Base-by-base conservation (phyloP, 2,888 invertebrate genomes). In the Sesia apiformis region DNA sequence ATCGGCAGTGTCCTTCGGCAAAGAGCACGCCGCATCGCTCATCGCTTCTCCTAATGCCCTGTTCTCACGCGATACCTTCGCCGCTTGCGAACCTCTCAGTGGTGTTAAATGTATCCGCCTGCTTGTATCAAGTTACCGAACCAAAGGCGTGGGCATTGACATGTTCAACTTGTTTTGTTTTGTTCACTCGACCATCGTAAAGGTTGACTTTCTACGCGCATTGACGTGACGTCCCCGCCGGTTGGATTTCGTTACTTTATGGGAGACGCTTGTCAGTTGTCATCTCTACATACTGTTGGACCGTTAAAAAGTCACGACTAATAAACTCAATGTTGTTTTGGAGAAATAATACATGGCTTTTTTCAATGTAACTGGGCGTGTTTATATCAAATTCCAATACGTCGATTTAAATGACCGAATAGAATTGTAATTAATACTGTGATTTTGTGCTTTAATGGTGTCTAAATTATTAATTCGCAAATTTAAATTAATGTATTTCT, bases 131-230 rank as follows among this genome's bases (percentile, higher is more conserved):
- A 74, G 86, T 89, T 89, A 86, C 89, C 74, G 77, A 84, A 78
- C 77, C 75, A 76, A 82, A 88, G 84, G 89, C 89, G 89, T 89
- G 87, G 88, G 89, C 89, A 89, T 86, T 84, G 88, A 85, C 87
- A 82, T 85, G 85, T 84, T 78, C 76, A 74, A 80, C 81, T 85
- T 85, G 86, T 88, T 88, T 87, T 85, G 81, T 85, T 86, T 77
- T 82, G 82, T 81, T 84, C 84, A 81, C 67, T 80, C 78, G 73
- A 79, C 74, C 83, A 71, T 82, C 75, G 74, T 76, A 79, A 85
- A 85, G 84, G 82, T 84, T 85, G 83, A 81, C 81, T 85, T 80
- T 84, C 81, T 82, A 83, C 77, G 81, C 79, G 78, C 83, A 83
- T 83, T 40, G 81, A 85, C 73, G 80, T 81, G 83, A 83, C 79